Percentiles rank a stretch among this genome's conserved stretches.
phyloP scores from a whole-genome alignment of 2,888 invertebrate genomes.

The Mythimna lalbum region DNA sequence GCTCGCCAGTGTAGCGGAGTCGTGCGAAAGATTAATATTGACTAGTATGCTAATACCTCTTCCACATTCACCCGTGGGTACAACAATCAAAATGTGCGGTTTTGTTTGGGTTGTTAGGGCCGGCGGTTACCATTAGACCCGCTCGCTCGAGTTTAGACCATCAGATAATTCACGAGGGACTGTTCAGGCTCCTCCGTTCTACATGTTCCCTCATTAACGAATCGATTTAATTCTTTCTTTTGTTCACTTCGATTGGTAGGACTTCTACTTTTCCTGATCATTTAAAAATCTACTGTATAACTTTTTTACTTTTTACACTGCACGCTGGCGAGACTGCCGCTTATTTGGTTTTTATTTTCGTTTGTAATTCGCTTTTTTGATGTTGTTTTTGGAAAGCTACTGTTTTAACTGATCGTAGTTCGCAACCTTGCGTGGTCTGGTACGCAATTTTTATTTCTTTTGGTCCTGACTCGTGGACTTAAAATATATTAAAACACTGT shows the following conservation, averaged over 20 bases:
- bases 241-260: conserved; percentile 67
- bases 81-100: conserved; percentile 66
- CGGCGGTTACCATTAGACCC: conserved; percentile 66
- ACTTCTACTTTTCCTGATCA: conserved; percentile 70
- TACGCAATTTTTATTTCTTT: conserved; percentile 74
- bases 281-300: conserved; percentile 67
- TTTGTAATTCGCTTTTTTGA: conserved; percentile 70
- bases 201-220: conserved; percentile 78
- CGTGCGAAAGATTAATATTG: conserved; percentile 74
- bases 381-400: conserved; percentile 80
- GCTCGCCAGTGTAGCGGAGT: conserved; percentile 55
- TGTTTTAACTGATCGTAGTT: conserved; percentile 82
- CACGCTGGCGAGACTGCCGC: conserved; percentile 62
- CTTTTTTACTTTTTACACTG: conserved; percentile 62
- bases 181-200: conserved; percentile 63
- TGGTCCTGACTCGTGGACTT: conserved; percentile 65
- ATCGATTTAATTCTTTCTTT: conserved; percentile 65
- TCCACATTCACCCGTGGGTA: conserved; percentile 55
- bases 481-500: conserved; percentile 47
- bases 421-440: conserved; percentile 77
- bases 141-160: conserved; percentile 62
- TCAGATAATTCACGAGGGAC: conserved; percentile 75
- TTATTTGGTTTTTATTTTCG: conserved; percentile 77
- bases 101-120: conserved; percentile 70
- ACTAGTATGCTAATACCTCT: conserved; percentile 67